phyloP scores from a whole-genome alignment of 2,888 invertebrate species.

The Aspidiotus destructor region DNA sequence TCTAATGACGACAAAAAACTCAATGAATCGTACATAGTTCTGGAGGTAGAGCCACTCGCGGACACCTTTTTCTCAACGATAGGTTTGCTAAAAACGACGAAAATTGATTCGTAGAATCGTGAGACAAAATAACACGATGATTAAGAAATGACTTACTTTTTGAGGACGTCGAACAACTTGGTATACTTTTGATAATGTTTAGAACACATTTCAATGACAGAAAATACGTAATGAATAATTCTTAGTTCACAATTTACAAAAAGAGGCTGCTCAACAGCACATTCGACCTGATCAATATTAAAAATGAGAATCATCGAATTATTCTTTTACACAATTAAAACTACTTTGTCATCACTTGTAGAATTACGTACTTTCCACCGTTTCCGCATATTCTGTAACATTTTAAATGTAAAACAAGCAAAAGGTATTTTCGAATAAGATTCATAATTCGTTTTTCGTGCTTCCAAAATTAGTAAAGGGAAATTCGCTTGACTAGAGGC shows the following conservation, averaged over 20 bases:
- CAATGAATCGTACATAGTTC: background rate
- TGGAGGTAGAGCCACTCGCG: no score
- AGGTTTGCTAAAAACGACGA: no score
- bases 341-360: no score
- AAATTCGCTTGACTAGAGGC: background rate
- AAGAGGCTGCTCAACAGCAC: slow-evolving; percentile 7
- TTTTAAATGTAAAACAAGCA: slow-evolving; percentile 14
- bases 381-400: background rate
- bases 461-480: background rate
- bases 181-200: slow-evolving; percentile 11
- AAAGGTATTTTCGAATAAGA: slow-evolving; percentile 17
- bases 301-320: background rate
- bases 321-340: no score
- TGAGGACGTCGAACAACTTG: background rate
- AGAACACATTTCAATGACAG: background rate
- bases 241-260: slow-evolving; percentile 14
- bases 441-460: slow-evolving; percentile 7
- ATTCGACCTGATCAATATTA: slow-evolving; percentile 10
- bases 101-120: no score
- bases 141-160: background rate
- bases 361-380: slow-evolving; percentile 12
- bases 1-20: background rate
- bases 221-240: slow-evolving; percentile 8
- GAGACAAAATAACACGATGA: no score
- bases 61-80: no score